phyloP scores from a whole-genome alignment of 2,113 vertebrate species.

The Sus scrofa region T2T-Sscrofa CM000830.6:65091001-65091500 shows the following conservation, averaged over 20 bases:
- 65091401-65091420: background rate
- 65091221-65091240: conserved; percentile 5
- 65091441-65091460: conserved; percentile 39
- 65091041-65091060: conserved; percentile 24
- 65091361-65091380: conserved; percentile 4
- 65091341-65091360: background rate
- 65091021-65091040: conserved; percentile 32
- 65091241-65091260: conserved; percentile 6
- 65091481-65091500: conserved; percentile 8
- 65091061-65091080: background rate
- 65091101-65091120: conserved; percentile 2
- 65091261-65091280: background rate
- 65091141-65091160: conserved; percentile 33
- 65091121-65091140: conserved; percentile 55
- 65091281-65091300: conserved; percentile 49
- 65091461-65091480: background rate
- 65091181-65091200: conserved; percentile 45
- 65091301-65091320: background rate
- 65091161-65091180: conserved; percentile 9
- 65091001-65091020: background rate
- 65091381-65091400: background rate
- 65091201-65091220: conserved; percentile 31
- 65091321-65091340: conserved; percentile 46
- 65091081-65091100: conserved; percentile 34
- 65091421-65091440: conserved; percentile 6